Conservation (phyloP, 2,797 vertebrate species). For the Typhlichthys eigenmanni region DNA sequence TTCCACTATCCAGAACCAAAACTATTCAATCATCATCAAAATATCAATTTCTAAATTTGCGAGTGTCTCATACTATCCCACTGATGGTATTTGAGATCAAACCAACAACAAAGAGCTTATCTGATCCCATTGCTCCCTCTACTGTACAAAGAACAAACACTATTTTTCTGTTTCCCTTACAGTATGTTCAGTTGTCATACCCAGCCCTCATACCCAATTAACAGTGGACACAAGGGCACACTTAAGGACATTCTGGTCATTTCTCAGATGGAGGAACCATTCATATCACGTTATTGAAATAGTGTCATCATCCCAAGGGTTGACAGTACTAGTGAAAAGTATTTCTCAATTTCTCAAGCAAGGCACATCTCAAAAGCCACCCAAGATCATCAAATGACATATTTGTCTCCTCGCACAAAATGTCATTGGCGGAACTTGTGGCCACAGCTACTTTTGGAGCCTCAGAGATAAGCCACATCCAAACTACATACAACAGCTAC, state of each 20-base stretch:
- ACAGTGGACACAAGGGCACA: background rate
- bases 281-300: no score
- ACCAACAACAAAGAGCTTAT: background rate
- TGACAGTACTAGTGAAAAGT: background rate
- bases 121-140: slow-evolving; percentile 41
- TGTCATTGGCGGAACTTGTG: background rate
- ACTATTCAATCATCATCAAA: slow-evolving; percentile 9
- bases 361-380: background rate
- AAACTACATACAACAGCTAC: slow-evolving; percentile 1
- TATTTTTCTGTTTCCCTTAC: slow-evolving; percentile 1
- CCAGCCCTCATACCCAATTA: slow-evolving; percentile 21
- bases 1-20: background rate
- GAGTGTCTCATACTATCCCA: background rate
- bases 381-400: background rate
- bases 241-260: background rate
- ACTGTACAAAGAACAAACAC: slow-evolving; percentile 18
- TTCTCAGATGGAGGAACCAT: background rate
- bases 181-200: background rate
- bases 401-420: background rate
- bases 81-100: background rate
- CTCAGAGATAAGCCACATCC: background rate
- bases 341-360: background rate
- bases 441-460: background rate
- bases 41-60: slow-evolving; percentile 20
- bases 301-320: background rate